These are phyloP conservation scores for Sarcophaga subvicina DNA, from an alignment of 2,888 invertebrate species.

Conservation along the genomic window DNA sequence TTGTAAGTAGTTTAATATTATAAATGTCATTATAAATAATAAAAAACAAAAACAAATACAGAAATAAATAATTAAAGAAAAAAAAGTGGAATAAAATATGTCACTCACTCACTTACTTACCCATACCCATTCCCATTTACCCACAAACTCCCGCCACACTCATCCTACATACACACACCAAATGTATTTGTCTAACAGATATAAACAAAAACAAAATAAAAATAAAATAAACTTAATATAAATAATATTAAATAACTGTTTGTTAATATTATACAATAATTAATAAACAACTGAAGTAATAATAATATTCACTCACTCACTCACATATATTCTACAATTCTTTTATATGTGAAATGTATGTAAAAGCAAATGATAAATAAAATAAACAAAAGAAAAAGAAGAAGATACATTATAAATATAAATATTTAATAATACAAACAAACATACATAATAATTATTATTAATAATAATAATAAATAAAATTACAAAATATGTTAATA, in stretches of 20 bases:
- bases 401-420: conserved; percentile 19
- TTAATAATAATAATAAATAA: conserved; percentile 49
- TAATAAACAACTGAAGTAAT: background rate
- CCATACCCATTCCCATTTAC: background rate
- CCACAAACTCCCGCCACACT: background rate
- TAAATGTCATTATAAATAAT: conserved; percentile 4
- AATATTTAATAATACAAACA: conserved; percentile 33
- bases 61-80: conserved; percentile 12
- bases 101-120: background rate
- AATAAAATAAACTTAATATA: background rate
- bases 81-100: background rate
- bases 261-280: conserved; percentile 52
- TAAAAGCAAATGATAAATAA: background rate
- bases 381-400: background rate
- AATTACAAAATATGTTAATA: conserved; percentile 59
- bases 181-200: conserved; percentile 46
- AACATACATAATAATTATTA: conserved; percentile 31
- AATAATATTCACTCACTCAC: background rate
- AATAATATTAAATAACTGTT: conserved; percentile 43
- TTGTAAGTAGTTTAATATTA: conserved; percentile 38
- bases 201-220: background rate
- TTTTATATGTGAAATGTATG: no score
- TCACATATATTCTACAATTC: no score
- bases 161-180: background rate
- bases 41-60: conserved; percentile 38